Base-by-base conservation (phyloP, 2,888 invertebrate genomes). In the Venusia cambrica region DNA sequence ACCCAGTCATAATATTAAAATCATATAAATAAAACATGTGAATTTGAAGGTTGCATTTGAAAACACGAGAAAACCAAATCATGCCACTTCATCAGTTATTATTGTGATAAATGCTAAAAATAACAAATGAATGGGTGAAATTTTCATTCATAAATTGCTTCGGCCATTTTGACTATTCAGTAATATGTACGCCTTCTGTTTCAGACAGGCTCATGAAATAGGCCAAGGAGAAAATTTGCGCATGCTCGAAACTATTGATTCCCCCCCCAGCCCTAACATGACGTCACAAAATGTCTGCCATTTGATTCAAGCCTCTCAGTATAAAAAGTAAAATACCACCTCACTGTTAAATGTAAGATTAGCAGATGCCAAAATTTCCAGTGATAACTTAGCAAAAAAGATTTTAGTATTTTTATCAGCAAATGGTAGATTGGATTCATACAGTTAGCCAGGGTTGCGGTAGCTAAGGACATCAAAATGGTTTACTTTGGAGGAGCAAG, bases 251-350 rank as follows among this genome's bases (percentile, higher is more conserved):
- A 65, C 49, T 51, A 87, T 87, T 70, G 87, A 87, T 84, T 77
- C 79, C 63, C 57, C 50, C 38, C 48, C 39, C 14, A n/a, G n/a
- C 26, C 16, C 26, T 38, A 38, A 48, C 33, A 62, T 81, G 81
- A 87, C 85, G 87, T 85, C 85, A 85, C 81, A 80, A 81, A 51
- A 84, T 85, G 85, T 73, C 78, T 54, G 64, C 67, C 66, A 56
- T 53, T 61, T 59, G 57, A 57, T 41, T 48, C 51, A 54, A 62
- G 56, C 51, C 63, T 64, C 68, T 73, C 66, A 63, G 77, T 73
- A 71, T 76, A 73, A 77, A 79, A 73, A 64, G 67, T 70, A 69
- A 73, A 73, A 73, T 64, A 68, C 54, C 70, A 64, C 62, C 51
- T 48, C 43, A 53, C 62, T 61, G 61, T 66, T 60, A 51, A 43